These are phyloP conservation scores for Cettia cetti DNA, from an alignment of 2,113 vertebrate species.

Conservation along the genomic window DNA sequence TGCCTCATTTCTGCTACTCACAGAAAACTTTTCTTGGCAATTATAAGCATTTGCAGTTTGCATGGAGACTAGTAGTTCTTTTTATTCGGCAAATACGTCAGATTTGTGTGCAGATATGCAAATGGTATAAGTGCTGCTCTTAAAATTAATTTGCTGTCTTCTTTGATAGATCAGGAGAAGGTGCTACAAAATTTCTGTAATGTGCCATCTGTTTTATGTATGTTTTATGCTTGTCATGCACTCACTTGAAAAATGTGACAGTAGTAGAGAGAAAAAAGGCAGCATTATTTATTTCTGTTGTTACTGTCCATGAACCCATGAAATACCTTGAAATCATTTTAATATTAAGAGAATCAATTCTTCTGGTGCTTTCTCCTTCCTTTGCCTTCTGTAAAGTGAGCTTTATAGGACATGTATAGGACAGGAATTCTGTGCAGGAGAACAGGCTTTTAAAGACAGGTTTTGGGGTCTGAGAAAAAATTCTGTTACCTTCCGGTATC, in stretches of 20 bases:
- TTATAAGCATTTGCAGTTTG: background rate
- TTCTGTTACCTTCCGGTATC: background rate
- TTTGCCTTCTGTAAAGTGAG: background rate
- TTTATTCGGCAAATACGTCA: background rate
- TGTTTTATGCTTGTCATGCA: background rate
- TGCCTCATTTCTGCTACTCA: background rate
- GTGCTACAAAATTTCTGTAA: background rate
- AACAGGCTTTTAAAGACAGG: background rate
- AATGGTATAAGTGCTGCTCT: background rate
- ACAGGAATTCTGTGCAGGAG: background rate
- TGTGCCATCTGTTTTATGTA: background rate
- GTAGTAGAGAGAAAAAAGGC: background rate
- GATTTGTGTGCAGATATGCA: background rate
- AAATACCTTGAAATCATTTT: background rate
- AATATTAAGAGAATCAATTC: background rate
- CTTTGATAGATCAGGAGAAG: background rate
- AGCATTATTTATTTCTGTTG: background rate
- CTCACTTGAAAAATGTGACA: background rate
- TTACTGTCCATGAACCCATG: background rate
- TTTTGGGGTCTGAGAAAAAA: background rate
- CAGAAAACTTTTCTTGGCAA: background rate
- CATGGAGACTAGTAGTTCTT: background rate
- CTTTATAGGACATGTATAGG: background rate
- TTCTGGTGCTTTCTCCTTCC: background rate
- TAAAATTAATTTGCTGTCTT: constrained; percentile 15